Conservation (phyloP, 2,113 vertebrate genomes). For the Heptranchias perlo region DNA sequence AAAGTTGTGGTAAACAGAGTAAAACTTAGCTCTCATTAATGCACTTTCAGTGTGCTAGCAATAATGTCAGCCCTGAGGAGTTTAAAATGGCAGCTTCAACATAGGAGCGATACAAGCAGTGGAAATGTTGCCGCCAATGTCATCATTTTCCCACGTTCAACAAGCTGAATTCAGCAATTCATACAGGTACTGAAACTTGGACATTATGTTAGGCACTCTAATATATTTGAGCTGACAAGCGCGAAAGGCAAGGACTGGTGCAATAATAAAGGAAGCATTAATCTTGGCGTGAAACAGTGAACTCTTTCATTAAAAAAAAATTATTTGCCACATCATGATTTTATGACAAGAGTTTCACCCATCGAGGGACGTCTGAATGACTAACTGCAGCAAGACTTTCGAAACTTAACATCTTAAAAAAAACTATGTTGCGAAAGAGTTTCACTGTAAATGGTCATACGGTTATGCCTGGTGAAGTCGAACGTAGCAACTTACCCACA, state of each 20-base stretch:
- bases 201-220: background rate
- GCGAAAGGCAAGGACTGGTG: background rate
- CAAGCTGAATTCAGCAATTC: background rate
- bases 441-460: background rate
- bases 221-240: background rate
- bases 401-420: background rate
- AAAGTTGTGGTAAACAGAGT: background rate
- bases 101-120: background rate
- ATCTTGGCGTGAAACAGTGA: background rate
- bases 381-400: constrained; percentile 6
- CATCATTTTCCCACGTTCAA: background rate
- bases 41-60: background rate
- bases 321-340: background rate
- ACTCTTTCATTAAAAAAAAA: background rate
- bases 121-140: background rate
- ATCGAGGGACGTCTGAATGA: background rate
- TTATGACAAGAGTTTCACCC: background rate
- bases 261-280: background rate
- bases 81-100: background rate
- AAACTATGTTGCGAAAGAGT: background rate
- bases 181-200: background rate
- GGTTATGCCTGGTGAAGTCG: background rate
- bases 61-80: background rate
- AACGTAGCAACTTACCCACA: constrained; percentile 70
- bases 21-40: background rate